Conservation (phyloP, 2,797 vertebrate genomes). For the Tapirus indicus region DNA sequence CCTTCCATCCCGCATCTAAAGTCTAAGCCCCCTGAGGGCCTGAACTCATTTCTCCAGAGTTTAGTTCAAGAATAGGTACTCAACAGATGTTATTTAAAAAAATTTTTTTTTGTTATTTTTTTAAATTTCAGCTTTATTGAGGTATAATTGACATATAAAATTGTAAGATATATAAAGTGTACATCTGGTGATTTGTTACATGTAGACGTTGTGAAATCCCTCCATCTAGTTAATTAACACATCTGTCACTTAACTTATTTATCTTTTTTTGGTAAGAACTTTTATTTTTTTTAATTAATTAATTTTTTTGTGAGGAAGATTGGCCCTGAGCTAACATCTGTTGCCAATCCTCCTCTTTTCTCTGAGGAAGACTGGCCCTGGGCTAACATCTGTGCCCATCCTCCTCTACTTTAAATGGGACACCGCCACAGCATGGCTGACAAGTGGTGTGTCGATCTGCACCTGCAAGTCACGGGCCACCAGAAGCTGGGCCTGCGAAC, state of each 20-base stretch:
- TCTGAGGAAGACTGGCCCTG: no score
- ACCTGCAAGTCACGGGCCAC: no score
- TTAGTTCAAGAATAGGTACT: not conserved
- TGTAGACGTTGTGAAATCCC: not conserved
- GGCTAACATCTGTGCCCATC: no score
- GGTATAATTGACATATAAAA: not conserved
- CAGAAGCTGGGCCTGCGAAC: no score
- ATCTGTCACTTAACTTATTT: not conserved
- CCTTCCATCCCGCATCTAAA: not conserved
- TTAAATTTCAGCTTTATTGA: not conserved
- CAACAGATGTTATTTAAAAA: not conserved
- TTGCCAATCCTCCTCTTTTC: no score
- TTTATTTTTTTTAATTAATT: no score
- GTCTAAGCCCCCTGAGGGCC: not conserved
- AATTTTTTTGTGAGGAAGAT: no score
- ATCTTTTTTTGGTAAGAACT: not conserved
- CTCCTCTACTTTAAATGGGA: no score
- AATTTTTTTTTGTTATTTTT: not conserved
- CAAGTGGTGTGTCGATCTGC: no score
- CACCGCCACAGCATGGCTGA: no score
- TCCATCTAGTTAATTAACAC: not conserved
- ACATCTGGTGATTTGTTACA: not conserved
- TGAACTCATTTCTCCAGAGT: not conserved
- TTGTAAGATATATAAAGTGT: not conserved
- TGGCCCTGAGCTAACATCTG: no score